Evolutionary conservation across 2,888 invertebrate genomes (phyloP).

Genomic region (Tortricodes alternella): DNA sequence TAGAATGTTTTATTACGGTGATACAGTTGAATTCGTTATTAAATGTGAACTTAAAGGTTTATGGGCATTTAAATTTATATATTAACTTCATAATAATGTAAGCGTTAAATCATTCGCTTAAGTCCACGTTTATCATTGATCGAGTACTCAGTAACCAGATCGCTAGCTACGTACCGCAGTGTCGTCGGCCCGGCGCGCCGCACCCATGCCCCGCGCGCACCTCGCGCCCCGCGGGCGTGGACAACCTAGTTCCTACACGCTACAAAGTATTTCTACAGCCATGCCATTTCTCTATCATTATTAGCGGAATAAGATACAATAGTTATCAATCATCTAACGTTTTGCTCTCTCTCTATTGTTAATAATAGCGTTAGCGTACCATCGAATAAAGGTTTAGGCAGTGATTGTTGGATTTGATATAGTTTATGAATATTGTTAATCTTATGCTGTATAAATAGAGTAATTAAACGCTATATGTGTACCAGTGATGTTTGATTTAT

Average conservation of each 20-base stretch:
- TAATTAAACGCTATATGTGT: conserved; percentile 83
- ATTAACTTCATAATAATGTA: conserved; percentile 36
- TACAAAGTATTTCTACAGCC: conserved; percentile 49
- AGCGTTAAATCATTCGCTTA: conserved; percentile 29
- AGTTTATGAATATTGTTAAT: conserved; percentile 83
- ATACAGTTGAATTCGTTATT: conserved; percentile 65
- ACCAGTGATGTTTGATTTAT: conserved; percentile 75
- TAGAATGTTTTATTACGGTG: conserved; percentile 72
- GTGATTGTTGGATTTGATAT: conserved; percentile 83
- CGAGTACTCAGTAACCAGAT: background rate
- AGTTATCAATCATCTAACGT: conserved; percentile 64
- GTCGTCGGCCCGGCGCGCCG: background rate
- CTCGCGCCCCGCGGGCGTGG: background rate
- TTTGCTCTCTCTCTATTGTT: conserved; percentile 70
- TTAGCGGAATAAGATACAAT: conserved; percentile 53
- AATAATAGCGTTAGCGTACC: conserved; percentile 77
- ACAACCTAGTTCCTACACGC: conserved; percentile 64
- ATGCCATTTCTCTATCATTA: conserved; percentile 54
- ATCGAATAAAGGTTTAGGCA: conserved; percentile 76
- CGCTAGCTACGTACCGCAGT: background rate
- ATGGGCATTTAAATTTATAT: conserved; percentile 61
- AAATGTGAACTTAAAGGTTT: conserved; percentile 56
- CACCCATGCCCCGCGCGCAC: background rate
- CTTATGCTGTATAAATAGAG: conserved; percentile 82
- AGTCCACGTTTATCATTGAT: background rate